phyloP scores from a whole-genome alignment of 2,113 vertebrate species.

The Talpa occidentalis region DNA sequence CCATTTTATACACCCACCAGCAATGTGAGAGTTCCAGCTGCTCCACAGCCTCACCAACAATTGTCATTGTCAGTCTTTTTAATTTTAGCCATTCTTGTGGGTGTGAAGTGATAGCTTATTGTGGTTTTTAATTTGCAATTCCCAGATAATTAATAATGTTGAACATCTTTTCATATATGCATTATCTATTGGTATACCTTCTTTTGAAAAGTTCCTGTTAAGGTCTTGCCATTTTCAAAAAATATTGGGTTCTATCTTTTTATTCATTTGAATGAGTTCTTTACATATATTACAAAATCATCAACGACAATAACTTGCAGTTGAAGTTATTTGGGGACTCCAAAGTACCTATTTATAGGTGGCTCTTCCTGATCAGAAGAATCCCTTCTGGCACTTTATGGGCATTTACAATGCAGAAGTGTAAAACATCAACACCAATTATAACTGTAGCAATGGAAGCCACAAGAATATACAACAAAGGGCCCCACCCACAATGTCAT shows the following conservation, averaged over 20 bases:
- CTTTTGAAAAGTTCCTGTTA: slow-evolving; percentile 14
- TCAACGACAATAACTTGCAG: background rate
- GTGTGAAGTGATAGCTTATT: background rate
- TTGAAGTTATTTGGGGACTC: background rate
- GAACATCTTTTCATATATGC: background rate
- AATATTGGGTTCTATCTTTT: background rate
- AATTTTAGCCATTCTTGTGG: background rate
- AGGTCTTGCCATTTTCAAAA: background rate
- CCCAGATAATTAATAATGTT: background rate
- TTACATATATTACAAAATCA: background rate
- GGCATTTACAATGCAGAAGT: background rate
- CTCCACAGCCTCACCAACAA: background rate
- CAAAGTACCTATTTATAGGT: background rate
- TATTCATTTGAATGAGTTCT: background rate
- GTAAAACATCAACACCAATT: background rate
- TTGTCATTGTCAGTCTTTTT: background rate
- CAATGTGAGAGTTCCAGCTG: background rate
- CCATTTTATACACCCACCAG: background rate
- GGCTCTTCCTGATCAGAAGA: background rate
- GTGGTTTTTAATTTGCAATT: background rate
- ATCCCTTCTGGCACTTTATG: background rate
- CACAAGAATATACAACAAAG: background rate
- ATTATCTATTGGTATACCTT: background rate
- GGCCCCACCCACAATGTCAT: background rate
- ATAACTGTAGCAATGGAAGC: background rate